Conservation (phyloP, 2,888 invertebrate species). For the Tetragonisca angustula region DNA sequence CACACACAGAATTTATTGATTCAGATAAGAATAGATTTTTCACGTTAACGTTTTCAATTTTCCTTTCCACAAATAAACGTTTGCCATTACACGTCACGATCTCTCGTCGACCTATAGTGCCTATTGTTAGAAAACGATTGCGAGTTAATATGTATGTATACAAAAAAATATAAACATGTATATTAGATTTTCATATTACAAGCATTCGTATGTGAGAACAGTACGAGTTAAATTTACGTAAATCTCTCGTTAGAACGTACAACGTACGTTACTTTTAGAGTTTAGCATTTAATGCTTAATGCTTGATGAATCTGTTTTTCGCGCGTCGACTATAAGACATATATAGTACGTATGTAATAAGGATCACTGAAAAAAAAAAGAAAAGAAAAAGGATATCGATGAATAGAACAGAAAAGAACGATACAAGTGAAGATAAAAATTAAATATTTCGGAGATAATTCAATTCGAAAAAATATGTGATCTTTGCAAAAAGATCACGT, state of each 20-base stretch:
- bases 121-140: constrained; percentile 68
- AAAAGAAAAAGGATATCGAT: background rate
- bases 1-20: constrained; percentile 38
- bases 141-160: constrained; percentile 54
- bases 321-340: constrained; percentile 46
- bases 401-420: background rate
- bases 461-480: constrained; percentile 41
- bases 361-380: constrained; percentile 3
- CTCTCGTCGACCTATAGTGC: constrained; percentile 73
- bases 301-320: constrained; percentile 50
- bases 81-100: constrained; percentile 65
- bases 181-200: constrained; percentile 61
- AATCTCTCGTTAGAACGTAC: constrained; percentile 57
- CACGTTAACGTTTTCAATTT: constrained; percentile 36
- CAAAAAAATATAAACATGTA: constrained; percentile 49
- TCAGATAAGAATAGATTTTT: constrained; percentile 48
- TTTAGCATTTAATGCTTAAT: constrained; percentile 60
- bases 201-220: constrained; percentile 45
- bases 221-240: constrained; percentile 46
- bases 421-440: background rate
- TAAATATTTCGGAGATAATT: constrained; percentile 36
- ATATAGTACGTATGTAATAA: constrained; percentile 24
- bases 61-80: constrained; percentile 42
- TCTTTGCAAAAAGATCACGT: constrained; percentile 60
- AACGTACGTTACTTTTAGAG: constrained; percentile 57